Conservation (phyloP, 2,113 vertebrate genomes). For the Solenodon paradoxus region DNA sequence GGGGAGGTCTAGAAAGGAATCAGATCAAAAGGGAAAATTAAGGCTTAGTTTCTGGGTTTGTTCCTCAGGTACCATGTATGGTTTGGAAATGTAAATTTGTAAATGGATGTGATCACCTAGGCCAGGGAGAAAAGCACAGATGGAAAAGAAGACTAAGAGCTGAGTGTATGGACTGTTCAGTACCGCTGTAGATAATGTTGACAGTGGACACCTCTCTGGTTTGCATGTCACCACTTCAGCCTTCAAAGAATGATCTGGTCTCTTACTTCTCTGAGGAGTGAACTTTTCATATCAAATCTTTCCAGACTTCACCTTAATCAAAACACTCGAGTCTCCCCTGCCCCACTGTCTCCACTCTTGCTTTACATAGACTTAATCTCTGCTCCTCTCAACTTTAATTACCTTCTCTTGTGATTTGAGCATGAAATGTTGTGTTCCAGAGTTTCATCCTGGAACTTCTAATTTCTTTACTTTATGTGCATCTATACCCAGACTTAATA, state of each 20-base stretch:
- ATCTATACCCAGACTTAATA: not conserved
- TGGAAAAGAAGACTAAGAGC: not conserved
- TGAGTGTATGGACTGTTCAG: not conserved
- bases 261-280: not conserved
- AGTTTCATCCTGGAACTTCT: not conserved
- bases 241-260: not conserved
- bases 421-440: not conserved
- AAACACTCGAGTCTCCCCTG: not conserved
- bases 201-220: not conserved
- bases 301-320: not conserved
- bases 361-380: not conserved
- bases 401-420: not conserved
- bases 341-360: not conserved
- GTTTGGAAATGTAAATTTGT: not conserved
- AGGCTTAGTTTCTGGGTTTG: not conserved
- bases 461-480: not conserved
- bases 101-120: not conserved
- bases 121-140: not conserved
- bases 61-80: not conserved
- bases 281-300: not conserved
- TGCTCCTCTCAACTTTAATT: not conserved
- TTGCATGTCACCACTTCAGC: not conserved
- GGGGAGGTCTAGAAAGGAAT: not conserved
- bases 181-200: not conserved
- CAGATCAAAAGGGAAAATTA: not conserved